These are phyloP conservation scores for Gnathonemus echidnorhynchus DNA, from an alignment of 2,113 vertebrate species.

Conservation along the genomic window DNA sequence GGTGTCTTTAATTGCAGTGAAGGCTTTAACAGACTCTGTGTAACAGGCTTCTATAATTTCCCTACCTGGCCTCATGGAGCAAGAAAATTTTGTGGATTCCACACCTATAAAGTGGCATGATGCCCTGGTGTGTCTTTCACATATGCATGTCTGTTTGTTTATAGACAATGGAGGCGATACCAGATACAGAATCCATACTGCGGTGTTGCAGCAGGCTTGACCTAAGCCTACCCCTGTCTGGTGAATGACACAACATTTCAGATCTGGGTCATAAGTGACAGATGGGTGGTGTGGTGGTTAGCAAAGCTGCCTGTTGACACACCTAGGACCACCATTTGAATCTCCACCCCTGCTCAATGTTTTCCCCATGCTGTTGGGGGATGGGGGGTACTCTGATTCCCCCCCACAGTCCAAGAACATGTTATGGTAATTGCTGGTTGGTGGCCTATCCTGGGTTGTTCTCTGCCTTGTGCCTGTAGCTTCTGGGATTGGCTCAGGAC, in stretches of 20 bases:
- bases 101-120: neutral
- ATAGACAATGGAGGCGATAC: neutral
- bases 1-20: neutral
- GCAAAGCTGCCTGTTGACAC: neutral
- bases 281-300: neutral
- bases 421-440: neutral
- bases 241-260: neutral
- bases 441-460: neutral
- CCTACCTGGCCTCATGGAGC: neutral
- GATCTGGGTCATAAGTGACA: neutral
- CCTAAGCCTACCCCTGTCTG: neutral
- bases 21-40: neutral
- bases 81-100: neutral
- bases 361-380: neutral
- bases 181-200: neutral
- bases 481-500: neutral
- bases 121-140: neutral
- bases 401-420: neutral
- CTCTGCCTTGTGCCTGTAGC: neutral
- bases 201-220: neutral
- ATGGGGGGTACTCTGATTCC: neutral
- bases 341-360: neutral
- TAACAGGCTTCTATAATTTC: neutral
- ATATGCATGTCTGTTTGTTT: neutral
- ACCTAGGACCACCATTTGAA: neutral